These are phyloP conservation scores for Piaya cayana DNA, from an alignment of 2,113 vertebrate species.

Conservation along the genomic window DNA sequence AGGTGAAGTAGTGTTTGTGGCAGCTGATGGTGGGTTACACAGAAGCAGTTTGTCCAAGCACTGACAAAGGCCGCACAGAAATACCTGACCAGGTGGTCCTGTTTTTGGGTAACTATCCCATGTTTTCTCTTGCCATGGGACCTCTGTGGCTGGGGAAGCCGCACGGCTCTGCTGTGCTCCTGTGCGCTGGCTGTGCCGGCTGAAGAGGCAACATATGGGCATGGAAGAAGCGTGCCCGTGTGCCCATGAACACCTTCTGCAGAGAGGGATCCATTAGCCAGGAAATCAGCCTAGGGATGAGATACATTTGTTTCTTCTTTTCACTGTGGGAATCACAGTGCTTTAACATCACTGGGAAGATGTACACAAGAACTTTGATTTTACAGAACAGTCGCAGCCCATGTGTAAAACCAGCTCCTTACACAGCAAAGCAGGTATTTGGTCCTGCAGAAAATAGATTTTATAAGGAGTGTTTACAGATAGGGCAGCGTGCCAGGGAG, in stretches of 20 bases:
- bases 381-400: not conserved
- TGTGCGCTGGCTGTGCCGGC: not conserved
- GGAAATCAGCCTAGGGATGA: not conserved
- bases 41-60: accelerated
- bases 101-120: accelerated
- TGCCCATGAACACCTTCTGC: not conserved
- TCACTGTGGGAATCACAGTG: not conserved
- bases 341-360: not conserved
- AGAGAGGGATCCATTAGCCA: not conserved
- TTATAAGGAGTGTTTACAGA: not conserved
- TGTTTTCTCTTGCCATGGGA: accelerated
- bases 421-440: not conserved
- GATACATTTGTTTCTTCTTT: not conserved
- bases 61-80: not conserved
- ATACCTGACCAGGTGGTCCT: not conserved
- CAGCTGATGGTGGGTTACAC: too few species aligned
- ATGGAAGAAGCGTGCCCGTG: not conserved
- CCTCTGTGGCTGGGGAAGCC: not conserved
- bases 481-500: accelerated
- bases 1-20: accelerated
- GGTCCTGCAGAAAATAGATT: not conserved
- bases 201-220: accelerated
- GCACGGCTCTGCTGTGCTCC: too few species aligned
- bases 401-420: not conserved
- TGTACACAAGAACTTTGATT: not conserved